phyloP scores from a whole-genome alignment of 2,797 vertebrate species.

The Tokudaia tokunoshimensis region DNA sequence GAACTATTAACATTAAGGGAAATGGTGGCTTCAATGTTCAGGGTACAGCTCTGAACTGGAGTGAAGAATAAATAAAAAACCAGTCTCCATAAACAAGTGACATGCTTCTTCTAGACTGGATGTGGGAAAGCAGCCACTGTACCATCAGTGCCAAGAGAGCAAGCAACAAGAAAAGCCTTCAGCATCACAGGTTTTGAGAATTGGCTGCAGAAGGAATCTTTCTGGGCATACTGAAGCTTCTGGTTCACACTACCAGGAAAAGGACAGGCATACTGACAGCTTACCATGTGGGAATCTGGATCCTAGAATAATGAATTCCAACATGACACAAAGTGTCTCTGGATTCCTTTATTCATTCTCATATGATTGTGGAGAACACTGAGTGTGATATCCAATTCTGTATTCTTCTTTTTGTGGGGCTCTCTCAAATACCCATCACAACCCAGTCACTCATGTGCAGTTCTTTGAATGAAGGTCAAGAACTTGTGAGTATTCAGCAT shows the following conservation, averaged over 20 bases:
- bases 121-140: not conserved
- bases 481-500: not conserved
- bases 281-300: fast-evolving
- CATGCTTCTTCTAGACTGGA: not conserved
- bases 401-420: not conserved
- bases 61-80: not conserved
- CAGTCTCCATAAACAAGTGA: not conserved
- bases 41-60: not conserved
- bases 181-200: not conserved
- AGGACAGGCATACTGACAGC: not conserved
- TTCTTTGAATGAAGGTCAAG: conserved; percentile 17
- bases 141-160: not conserved
- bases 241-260: too few species aligned
- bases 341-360: not conserved
- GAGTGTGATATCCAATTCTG: not conserved
- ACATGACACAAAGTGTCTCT: not conserved
- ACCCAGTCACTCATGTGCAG: not conserved
- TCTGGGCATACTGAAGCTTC: not conserved
- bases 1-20: not conserved
- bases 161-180: not conserved
- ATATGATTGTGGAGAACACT: not conserved
- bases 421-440: not conserved
- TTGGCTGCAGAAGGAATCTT: not conserved
- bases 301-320: not conserved
- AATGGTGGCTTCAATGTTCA: not conserved